Percentiles rank a stretch among this genome's conserved stretches.
Evolutionary conservation across 1,140 invertebrate genomes (phyloP).

Genomic region (Trichonephila clavata): DNA sequence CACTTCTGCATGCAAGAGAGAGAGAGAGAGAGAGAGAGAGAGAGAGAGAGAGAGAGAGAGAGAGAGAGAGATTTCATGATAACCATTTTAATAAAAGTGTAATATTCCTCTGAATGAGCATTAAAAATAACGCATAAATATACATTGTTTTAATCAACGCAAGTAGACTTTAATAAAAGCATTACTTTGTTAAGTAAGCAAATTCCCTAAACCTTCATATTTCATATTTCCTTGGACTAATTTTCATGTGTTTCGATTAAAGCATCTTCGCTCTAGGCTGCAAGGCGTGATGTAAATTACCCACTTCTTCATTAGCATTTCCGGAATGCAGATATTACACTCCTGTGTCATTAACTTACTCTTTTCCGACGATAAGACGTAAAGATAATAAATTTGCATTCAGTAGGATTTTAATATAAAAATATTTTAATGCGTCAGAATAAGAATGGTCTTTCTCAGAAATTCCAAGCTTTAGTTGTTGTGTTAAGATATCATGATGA

Average conservation of each 20-base stretch:
- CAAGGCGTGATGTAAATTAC: background rate
- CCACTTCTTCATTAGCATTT: conserved; percentile 11
- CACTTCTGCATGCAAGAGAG: background rate
- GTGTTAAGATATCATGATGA: too few relatives aligned
- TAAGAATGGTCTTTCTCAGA: too few relatives aligned
- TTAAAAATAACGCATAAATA: background rate
- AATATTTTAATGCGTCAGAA: background rate
- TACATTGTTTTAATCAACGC: background rate
- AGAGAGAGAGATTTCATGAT: background rate
- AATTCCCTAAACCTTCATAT: conserved; percentile 23
- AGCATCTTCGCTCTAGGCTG: background rate
- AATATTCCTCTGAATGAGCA: background rate
- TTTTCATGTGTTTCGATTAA: conserved; percentile 30
- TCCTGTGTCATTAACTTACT: background rate
- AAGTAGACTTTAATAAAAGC: conserved; percentile 1
- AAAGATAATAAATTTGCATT: conserved; percentile 25
- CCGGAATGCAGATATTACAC: background rate
- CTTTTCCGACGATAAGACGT: background rate
- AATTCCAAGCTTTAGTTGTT: too few relatives aligned
- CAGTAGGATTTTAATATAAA: background rate
- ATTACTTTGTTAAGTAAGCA: conserved; percentile 15
- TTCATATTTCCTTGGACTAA: background rate
- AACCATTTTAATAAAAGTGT: background rate
- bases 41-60: too few relatives aligned
- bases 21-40: too few relatives aligned